A percentile compares a stretch with the other conserved stretches of the same genome.
These are phyloP conservation scores for Stylophora pistillata DNA, from an alignment of 64 coral and sea anemone species.

Conservation along the genomic window DNA sequence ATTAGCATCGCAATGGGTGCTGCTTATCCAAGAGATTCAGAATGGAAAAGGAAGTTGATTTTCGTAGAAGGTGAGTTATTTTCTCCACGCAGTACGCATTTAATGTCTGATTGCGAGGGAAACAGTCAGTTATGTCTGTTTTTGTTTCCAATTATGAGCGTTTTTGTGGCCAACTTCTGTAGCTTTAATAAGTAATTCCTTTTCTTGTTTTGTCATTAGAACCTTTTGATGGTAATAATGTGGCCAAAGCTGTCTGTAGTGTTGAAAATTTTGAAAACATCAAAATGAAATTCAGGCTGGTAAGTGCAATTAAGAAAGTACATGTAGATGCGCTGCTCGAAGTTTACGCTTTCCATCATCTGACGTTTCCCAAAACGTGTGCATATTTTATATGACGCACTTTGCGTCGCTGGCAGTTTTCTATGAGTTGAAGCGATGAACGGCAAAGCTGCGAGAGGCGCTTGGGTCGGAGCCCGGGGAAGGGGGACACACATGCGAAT, in stretches of 20 bases:
- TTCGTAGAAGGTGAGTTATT: constrained; percentile 68
- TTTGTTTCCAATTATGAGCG: background rate
- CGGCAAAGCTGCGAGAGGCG: no score
- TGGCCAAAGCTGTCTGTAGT: constrained; percentile 44
- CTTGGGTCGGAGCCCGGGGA: no score
- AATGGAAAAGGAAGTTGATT: constrained; percentile 58
- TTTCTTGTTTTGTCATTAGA: constrained; percentile 23
- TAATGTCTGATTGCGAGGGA: background rate
- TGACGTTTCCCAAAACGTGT: no score
- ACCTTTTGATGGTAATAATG: constrained; percentile 66
- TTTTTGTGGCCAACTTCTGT: no score
- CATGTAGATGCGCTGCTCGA: background rate
- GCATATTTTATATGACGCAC: no score
- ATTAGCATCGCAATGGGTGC: constrained; percentile 61
- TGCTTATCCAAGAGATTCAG: constrained; percentile 27
- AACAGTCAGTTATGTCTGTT: no score
- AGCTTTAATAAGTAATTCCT: background rate
- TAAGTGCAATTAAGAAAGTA: background rate
- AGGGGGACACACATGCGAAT: no score
- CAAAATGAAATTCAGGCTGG: constrained; percentile 55
- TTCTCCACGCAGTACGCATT: background rate
- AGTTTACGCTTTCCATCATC: no score
- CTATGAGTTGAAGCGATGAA: no score
- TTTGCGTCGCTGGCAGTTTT: no score
- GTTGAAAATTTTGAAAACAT: constrained; percentile 42